Conservation (phyloP, 2,113 vertebrate genomes). For the Albula goreensis region DNA sequence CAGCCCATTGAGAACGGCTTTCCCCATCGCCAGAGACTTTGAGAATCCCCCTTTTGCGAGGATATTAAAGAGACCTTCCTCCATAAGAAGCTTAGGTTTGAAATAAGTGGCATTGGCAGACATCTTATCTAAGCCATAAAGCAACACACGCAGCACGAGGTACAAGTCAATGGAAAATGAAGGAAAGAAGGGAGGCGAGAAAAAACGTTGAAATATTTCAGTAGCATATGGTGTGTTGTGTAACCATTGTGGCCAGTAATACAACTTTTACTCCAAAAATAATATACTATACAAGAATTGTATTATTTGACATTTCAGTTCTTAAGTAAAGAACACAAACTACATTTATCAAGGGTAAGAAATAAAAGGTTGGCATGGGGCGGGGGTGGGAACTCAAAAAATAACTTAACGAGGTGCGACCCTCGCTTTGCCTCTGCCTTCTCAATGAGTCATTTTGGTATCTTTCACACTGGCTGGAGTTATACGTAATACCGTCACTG, state of each 20-base stretch:
- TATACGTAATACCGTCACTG: neutral
- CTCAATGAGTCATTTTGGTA: neutral
- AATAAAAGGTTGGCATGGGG: too few species aligned
- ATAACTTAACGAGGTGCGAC: neutral
- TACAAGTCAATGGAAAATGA: neutral
- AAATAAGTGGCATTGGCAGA: constrained; percentile 31
- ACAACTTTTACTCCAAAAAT: too few species aligned
- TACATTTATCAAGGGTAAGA: too few species aligned
- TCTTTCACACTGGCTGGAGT: neutral
- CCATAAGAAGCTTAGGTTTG: constrained; percentile 31
- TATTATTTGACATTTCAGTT: too few species aligned
- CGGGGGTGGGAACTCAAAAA: too few species aligned
- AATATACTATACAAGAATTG: too few species aligned
- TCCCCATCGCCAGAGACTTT: constrained; percentile 3
- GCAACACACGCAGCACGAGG: constrained; percentile 6
- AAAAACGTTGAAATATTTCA: neutral
- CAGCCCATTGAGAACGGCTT: constrained; percentile 37
- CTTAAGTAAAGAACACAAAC: too few species aligned
- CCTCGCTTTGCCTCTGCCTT: neutral
- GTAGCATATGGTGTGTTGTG: too few species aligned
- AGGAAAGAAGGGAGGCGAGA: neutral
- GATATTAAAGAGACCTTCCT: constrained; percentile 25
- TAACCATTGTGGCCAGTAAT: too few species aligned
- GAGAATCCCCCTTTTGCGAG: neutral
- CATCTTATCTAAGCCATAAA: constrained; percentile 23